Evolutionary conservation across 2,113 vertebrate genomes (phyloP), one percentile per base, ranked within the genome.

Genomic region (Actenoides lindsayi): DNA sequence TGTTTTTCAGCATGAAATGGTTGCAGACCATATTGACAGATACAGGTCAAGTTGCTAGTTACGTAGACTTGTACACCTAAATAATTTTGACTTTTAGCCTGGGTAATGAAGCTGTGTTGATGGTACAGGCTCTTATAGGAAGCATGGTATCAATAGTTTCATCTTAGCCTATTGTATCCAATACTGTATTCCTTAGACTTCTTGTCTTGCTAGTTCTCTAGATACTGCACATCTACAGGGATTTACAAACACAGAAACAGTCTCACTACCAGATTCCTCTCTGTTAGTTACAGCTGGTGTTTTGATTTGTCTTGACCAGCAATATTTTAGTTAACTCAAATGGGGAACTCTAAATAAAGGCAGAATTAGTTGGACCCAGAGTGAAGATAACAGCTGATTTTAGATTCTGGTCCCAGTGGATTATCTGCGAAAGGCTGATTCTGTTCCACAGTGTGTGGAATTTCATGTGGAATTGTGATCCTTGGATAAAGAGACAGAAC

Each of bases 141-240:
- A 83, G 30, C 35, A 35, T 23, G 10, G 7, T 82, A 90, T 90
- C 84, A 76, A n/a, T 73, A 82, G 35, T 90, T 86, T 59, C 48
- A 28, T 90, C 64, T 87, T 91, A 56, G 69, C 90, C 63, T 83
- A 3, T 59, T 94, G 96, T 90, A 91, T 86, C 89, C 77, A 76
- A 63, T 93, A 30, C 11, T 30, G 48, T 89, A 56, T 94, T 94
- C 91, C 46, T 94, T 85, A 85, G 60, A 68, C 67, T 94, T 60
- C 17, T 57, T 11, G 39, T 79, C 9, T 12, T 73, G 31, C 73
- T 90, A 41, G 90, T 97, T 96, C 84, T 95, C 59, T 54, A 90
- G 37, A 62, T 74, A 3, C 63, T 48, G 21, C 35, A 17, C 18
- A 48, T 86, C 83, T 87, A 41, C 5, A 7, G 85, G 74, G 67